Evolutionary conservation across 1,140 invertebrate species (phyloP), one percentile per base, ranked within the genome.

Genomic region (Drosophila trapezifrons): DNA sequence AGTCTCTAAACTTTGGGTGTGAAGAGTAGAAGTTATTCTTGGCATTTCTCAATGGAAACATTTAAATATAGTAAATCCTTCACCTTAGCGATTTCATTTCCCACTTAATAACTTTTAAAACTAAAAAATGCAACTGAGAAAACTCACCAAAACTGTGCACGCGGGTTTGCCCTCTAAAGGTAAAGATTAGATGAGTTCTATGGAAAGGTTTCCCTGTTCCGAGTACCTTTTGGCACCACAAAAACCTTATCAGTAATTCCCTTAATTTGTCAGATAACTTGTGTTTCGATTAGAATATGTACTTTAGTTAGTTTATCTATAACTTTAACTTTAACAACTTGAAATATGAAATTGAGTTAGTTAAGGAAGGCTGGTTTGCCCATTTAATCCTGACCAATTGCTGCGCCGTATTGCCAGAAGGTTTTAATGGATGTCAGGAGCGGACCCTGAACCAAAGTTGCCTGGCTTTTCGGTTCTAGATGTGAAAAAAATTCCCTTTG

Each of bases 191-290:
- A 38, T 13, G 13, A 32, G 10, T 42, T 22, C 43, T 72, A 58
- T 72, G 51, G 67, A 71, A 57, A 27, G 32, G 20, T 25, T 10
- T 40, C 25, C 40, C 35, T 55, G 40, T 66, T 63, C 51, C 40
- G 42, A 69, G 40, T 70, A 52, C 67, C 0, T 38, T 42, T 46
- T 46, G 20, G 43, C 59, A 62, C 46, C 60, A 35, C 32, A 4
- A 54, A 66, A 51, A 25, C 20, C 49, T 52, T 69, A 78, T 42
- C 32, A 27, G 3, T 80, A 80, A 49, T 90, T 91, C 90, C 90
- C 90, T 90, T 89, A 76, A 67, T 86, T 58, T 47, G 90, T 91
- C 90, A 91, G 90, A 91, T 90, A 85, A 85, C 67, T 80, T 79
- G 66, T 83, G 72, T 72, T 60, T 43, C 38, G 59, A 43, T 60